Evolutionary conservation across 2,888 invertebrate genomes (phyloP).

Genomic region (Aproaerema taeniolella): DNA sequence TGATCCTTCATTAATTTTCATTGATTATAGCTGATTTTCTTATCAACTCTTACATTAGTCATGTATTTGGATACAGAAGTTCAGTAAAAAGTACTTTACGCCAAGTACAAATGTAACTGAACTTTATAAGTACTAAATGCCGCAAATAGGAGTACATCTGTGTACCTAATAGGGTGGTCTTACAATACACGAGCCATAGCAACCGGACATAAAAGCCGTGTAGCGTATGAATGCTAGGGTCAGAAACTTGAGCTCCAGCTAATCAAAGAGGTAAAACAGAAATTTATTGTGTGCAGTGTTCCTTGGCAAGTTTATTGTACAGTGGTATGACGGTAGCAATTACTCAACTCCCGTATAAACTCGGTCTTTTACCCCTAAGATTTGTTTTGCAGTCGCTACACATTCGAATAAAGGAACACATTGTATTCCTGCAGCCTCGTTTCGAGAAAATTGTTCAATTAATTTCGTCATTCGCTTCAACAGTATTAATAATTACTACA

Average conservation of each 20-base stretch:
- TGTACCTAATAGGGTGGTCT: constrained; percentile 55
- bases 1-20: too few species aligned
- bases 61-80: too few species aligned
- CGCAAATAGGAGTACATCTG: constrained; percentile 23
- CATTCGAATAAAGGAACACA: constrained; percentile 26
- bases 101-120: constrained; percentile 6
- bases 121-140: constrained; percentile 7
- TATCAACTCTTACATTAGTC: too few species aligned
- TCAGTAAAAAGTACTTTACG: too few species aligned
- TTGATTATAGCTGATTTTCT: too few species aligned
- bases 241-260: constrained; percentile 64
- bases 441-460: constrained; percentile 14
- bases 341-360: constrained; percentile 62
- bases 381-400: constrained; percentile 22
- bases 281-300: constrained; percentile 70
- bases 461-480: too few species aligned
- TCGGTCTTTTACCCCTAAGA: constrained; percentile 27
- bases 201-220: constrained; percentile 33
- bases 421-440: constrained; percentile 19
- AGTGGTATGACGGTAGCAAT: constrained; percentile 65
- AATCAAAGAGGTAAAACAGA: constrained; percentile 72
- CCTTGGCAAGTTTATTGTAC: constrained; percentile 68
- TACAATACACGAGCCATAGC: constrained; percentile 42
- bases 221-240: constrained; percentile 43
- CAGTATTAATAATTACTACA: too few species aligned